A percentile compares a stretch with the other conserved stretches of the same genome.
phyloP scores from a whole-genome alignment of 1,140 invertebrate species.

The Drosophila serrata region DNA sequence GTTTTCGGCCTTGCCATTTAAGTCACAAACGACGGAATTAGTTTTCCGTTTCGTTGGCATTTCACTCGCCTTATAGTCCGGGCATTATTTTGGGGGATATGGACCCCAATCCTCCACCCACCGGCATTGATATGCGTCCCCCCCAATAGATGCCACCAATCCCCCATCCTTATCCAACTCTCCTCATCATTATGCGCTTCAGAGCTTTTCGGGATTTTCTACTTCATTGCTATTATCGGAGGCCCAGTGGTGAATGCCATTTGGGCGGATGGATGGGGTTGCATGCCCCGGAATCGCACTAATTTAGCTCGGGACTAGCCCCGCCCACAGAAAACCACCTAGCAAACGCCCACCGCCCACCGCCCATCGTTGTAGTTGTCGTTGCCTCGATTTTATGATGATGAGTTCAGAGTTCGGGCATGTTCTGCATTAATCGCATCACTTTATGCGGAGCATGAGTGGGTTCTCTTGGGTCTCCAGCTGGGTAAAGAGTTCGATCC shows the following conservation, averaged over 20 bases:
- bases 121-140: slow-evolving; percentile 24
- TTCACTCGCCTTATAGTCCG: slow-evolving; percentile 41
- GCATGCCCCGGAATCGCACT: slow-evolving; percentile 66
- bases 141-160: slow-evolving; percentile 13
- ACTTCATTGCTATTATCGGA: slow-evolving; percentile 78
- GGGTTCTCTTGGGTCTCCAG: slow-evolving; percentile 15
- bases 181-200: slow-evolving; percentile 63
- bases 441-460: slow-evolving; percentile 35
- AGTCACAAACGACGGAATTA: slow-evolving; percentile 76
- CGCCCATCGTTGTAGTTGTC: slow-evolving; percentile 47
- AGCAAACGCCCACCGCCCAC: not conserved
- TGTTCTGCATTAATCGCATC: slow-evolving; percentile 76
- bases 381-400: slow-evolving; percentile 77
- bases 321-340: slow-evolving; percentile 10
- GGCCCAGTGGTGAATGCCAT: slow-evolving; percentile 41
- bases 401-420: slow-evolving; percentile 80
- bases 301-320: slow-evolving; percentile 63
- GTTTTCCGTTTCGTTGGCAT: slow-evolving; percentile 82
- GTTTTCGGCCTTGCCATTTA: slow-evolving; percentile 62
- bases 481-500: slow-evolving; percentile 58
- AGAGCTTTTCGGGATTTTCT: slow-evolving; percentile 80
- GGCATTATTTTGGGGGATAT: slow-evolving; percentile 62
- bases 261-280: slow-evolving; percentile 64
- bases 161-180: slow-evolving; percentile 1
- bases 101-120: slow-evolving; percentile 36